phyloP scores from a whole-genome alignment of 2,113 vertebrate species.

The Taxidea taxus region DNA sequence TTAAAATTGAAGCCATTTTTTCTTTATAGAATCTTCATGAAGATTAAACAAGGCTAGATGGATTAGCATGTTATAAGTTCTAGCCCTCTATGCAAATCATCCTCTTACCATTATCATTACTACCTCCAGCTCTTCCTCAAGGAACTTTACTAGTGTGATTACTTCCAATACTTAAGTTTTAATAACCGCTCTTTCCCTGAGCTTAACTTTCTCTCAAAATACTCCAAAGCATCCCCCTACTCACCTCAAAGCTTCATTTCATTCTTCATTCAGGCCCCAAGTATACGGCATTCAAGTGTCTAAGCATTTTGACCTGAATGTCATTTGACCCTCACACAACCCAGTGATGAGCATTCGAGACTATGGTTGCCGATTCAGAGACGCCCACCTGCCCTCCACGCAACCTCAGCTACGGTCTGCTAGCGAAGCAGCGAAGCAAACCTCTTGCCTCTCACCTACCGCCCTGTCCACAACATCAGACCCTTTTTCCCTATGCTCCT shows the following conservation, averaged over 20 bases:
- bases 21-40: not conserved
- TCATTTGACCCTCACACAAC: not conserved
- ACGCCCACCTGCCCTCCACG: accelerated
- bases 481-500: not conserved
- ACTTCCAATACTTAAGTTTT: not conserved
- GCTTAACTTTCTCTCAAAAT: not conserved
- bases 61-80: not conserved
- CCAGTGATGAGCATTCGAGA: accelerated
- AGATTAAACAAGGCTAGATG: not conserved
- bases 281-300: not conserved
- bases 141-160: not conserved
- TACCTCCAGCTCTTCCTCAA: not conserved
- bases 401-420: accelerated
- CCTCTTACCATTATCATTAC: not conserved
- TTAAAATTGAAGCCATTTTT: not conserved
- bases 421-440: not conserved
- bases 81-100: not conserved
- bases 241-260: not conserved
- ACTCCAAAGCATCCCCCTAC: not conserved
- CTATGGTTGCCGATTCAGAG: accelerated
- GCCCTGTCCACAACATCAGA: not conserved
- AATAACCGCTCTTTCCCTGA: not conserved
- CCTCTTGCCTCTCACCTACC: too few species aligned
- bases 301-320: not conserved
- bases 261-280: not conserved